Evolutionary conservation across 2,797 vertebrate species (phyloP).

Genomic region (Sebastes itinus): DNA sequence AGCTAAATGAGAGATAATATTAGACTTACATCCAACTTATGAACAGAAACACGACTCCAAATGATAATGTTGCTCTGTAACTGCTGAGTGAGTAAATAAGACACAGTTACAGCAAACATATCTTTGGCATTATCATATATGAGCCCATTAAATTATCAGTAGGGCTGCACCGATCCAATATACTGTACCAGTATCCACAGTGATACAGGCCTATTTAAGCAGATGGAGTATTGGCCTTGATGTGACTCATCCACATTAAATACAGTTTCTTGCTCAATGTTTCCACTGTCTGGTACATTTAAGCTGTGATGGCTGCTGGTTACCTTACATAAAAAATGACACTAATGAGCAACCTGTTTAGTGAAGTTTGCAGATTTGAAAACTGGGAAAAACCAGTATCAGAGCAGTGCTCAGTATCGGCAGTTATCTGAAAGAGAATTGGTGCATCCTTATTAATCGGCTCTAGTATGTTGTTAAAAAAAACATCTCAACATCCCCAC

Average conservation of each 20-base stretch:
- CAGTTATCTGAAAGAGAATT: background rate
- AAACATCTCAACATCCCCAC: background rate
- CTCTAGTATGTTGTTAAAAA: background rate
- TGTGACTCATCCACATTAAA: background rate
- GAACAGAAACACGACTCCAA: background rate
- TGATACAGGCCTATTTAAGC: background rate
- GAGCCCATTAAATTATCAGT: background rate
- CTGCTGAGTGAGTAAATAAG: background rate
- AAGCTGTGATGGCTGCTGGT: background rate
- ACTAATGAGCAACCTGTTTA: background rate
- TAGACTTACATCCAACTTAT: background rate
- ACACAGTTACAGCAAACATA: background rate
- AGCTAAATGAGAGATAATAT: background rate
- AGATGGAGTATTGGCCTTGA: background rate
- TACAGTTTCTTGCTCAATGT: background rate
- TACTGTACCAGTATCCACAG: background rate
- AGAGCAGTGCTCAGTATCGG: background rate
- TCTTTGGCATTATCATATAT: background rate
- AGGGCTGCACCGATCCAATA: background rate
- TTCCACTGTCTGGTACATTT: background rate
- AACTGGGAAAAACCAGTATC: background rate
- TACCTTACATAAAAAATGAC: background rate
- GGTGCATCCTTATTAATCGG: background rate
- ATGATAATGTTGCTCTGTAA: background rate
- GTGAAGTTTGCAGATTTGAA: background rate